Conservation (phyloP, 2,888 invertebrate species). For the Stenolophus ochropezus region DNA sequence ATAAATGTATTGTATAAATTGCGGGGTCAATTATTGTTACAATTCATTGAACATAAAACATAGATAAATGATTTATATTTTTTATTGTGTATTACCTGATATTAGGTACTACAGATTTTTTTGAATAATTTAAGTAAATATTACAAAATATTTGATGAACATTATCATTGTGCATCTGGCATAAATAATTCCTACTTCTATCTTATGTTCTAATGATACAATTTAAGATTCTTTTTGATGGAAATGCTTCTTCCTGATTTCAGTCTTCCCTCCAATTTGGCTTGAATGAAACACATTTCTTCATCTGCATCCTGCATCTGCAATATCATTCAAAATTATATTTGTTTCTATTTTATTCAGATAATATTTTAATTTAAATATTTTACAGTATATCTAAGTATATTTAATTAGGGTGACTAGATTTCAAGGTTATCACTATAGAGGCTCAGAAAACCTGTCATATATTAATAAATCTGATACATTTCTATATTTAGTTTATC, state of each 20-base stretch:
- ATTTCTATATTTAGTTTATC: too few relatives aligned
- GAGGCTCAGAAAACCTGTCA: too few relatives aligned
- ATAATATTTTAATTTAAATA: too few relatives aligned
- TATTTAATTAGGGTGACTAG: too few relatives aligned
- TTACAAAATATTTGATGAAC: not conserved
- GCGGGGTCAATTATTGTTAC: too few relatives aligned
- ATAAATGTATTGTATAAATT: too few relatives aligned
- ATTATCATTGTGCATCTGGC: not conserved
- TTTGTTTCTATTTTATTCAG: not conserved
- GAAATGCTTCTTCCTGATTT: not conserved
- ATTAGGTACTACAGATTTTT: not conserved
- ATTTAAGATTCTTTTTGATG: not conserved
- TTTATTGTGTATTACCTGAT: not conserved
- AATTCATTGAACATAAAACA: not conserved
- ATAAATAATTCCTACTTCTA: not conserved
- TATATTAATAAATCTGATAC: too few relatives aligned
- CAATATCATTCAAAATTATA: not conserved
- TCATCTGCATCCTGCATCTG: not conserved
- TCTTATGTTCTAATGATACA: not conserved
- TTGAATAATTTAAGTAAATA: not conserved
- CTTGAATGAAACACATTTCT: not conserved
- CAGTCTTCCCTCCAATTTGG: not conserved
- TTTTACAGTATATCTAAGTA: too few relatives aligned
- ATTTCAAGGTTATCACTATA: too few relatives aligned
- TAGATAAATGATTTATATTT: not conserved